phyloP scores from a whole-genome alignment of 2,797 vertebrate genomes.

The Botia almorhae region DNA sequence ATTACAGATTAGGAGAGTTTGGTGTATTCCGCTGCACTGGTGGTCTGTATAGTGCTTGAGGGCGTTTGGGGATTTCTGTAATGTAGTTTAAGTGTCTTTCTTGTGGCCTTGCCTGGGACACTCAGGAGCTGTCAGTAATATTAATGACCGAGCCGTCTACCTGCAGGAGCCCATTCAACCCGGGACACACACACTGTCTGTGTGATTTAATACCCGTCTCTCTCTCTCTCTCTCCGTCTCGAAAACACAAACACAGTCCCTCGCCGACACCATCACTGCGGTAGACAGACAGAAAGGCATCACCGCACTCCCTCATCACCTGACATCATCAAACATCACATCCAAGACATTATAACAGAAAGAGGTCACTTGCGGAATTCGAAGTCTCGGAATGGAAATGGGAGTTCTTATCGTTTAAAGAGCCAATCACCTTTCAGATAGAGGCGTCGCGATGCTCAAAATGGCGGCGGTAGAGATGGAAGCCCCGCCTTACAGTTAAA shows the following conservation, averaged over 20 bases:
- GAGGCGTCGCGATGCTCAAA: not conserved
- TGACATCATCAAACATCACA: not conserved
- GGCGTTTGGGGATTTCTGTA: slow-evolving; percentile 40
- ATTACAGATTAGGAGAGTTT: slow-evolving; percentile 17
- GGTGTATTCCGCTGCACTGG: not conserved
- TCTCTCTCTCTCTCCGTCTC: slow-evolving; percentile 35
- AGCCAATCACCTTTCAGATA: too few relatives aligned
- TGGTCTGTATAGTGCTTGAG: not conserved
- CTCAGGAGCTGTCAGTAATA: slow-evolving; percentile 74
- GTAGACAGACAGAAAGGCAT: slow-evolving; percentile 20
- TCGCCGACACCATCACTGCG: slow-evolving; percentile 37
- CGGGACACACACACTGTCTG: slow-evolving; percentile 74
- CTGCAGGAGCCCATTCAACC: slow-evolving; percentile 76
- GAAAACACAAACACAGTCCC: slow-evolving; percentile 35
- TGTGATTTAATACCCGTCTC: slow-evolving; percentile 77
- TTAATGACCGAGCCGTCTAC: slow-evolving; percentile 77
- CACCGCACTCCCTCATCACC: not conserved
- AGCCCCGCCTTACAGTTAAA: not conserved
- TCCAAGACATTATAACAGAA: not conserved
- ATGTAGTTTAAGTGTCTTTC: slow-evolving; percentile 44
- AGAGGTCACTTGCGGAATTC: not conserved
- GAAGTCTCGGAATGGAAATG: too few relatives aligned
- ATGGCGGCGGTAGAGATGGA: not conserved
- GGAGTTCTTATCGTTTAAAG: too few relatives aligned
- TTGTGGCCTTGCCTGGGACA: slow-evolving; percentile 58